A percentile compares a stretch with the other conserved stretches of the same genome.
Evolutionary conservation across 2,797 vertebrate genomes (phyloP).

Genomic region (Tenualosa ilisha): DNA sequence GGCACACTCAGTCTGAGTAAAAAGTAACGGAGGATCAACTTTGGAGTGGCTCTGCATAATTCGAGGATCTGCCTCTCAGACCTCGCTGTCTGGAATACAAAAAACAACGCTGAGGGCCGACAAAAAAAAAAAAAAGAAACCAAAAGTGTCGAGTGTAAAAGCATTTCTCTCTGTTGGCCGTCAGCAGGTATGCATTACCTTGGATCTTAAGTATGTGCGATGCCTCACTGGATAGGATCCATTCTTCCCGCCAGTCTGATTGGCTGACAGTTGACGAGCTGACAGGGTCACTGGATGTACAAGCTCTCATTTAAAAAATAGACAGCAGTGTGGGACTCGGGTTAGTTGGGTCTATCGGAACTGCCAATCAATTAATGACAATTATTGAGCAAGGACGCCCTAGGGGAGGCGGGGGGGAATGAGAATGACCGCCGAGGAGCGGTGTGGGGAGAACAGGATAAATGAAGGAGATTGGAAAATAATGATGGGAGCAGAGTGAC

Average conservation of each 20-base stretch:
- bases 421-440: not conserved
- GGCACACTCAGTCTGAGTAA: conserved; percentile 1
- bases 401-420: conserved; percentile 61
- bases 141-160: too few species aligned
- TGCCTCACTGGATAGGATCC: conserved; percentile 67
- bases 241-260: conserved; percentile 59
- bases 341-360: conserved; percentile 96
- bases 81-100: conserved; percentile 40
- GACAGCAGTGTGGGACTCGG: conserved; percentile 91
- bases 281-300: conserved; percentile 97
- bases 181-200: conserved; percentile 62
- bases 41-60: conserved; percentile 41
- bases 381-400: conserved; percentile 96
- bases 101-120: not conserved
- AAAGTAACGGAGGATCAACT: not conserved
- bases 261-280: conserved; percentile 90
- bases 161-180: conserved; percentile 17
- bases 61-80: conserved; percentile 42
- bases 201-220: conserved; percentile 56
- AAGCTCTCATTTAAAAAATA: conserved; percentile 99
- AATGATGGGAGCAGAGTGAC: conserved; percentile 76
- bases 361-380: conserved; percentile 99
- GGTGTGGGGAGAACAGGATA: conserved; percentile 70
- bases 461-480: conserved; percentile 82
- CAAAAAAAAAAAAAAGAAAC: not conserved